Evolutionary conservation across 1,140 invertebrate genomes (phyloP), one percentile per base, ranked within the genome.

Genomic region (Drosophila subpulchrella): DNA sequence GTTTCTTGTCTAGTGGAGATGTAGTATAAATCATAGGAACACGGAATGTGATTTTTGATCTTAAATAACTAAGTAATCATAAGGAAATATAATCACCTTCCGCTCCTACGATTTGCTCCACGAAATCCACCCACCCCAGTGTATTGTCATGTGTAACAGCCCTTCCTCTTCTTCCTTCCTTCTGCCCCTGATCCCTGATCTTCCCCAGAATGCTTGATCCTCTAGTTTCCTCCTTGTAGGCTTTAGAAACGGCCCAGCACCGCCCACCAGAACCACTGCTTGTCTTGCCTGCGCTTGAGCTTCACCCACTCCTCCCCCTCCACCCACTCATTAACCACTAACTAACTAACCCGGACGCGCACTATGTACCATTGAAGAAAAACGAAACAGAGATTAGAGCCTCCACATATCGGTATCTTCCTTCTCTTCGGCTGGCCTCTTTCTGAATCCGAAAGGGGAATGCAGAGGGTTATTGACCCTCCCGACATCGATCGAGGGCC

Each of bases 121-220:
- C 8, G 34, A 48, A 39, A n/a, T 48, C 34, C n/a, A 39, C 32
- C 32, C 57, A 59, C 44, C 57, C 32, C 13, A 24, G 57, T 48
- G 57, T 59, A 59, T 46, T 32, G 44, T 59, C 57, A 27, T 59
- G 56, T 59, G 56, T 59, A 58, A 58, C 57, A 38, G 17, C 36
- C 17, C 20, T 24, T 38, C 47, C 38, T 36, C n/a, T 51, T 51
- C 51, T 53, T 36, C 44, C 70, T 47, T 36, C 44, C 70, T 44
- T n/a, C 46, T 17, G 30, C 10, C 15, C 30, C 41, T 15, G 15
- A 48, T 32, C 32, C 58, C 10, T 10, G 42, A 8, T 46, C 42
- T 39, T 41, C 12, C 36, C 20, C 53, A 39, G 48, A 53, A 60
- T 59, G 57, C 44, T 48, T 48, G 13, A 27, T 59, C 57, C 57